Evolutionary conservation across 2,797 vertebrate genomes (phyloP), one percentile per base, ranked within the genome.

Genomic region (Florisuga fusca): DNA sequence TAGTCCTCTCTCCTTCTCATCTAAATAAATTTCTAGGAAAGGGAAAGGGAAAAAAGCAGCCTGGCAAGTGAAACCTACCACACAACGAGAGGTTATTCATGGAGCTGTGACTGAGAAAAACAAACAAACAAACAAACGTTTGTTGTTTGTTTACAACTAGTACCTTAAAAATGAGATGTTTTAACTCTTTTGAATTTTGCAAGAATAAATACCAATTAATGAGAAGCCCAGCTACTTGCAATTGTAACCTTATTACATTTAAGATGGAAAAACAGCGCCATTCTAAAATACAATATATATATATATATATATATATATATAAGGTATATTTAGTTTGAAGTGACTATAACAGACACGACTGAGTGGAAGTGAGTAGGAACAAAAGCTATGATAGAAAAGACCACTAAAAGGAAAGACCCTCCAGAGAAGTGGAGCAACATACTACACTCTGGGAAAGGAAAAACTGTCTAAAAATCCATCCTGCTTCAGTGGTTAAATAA

Each of bases 41-140:
- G 45, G 45, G 33, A 38, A 29, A 38, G 38, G 38, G 26, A 45
- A 10, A 89, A 82, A 84, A 5, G 4, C 8, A 76, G 64, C 19
- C 83, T 90, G 83, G 79, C 85, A 95, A 91, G 68, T 53, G 64
- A 93, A 95, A 8, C 27, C 54, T 67, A 53, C 25, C n/a, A 78
- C 66, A n/a, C 38, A 95, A 54, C 58, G 38, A 54, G 29, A 45
- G 15, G 36, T 54, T 85, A 77, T 73, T 89, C 79, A 71, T 25
- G 27, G 43, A 89, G 48, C 54, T 71, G 31, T 46, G 31, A 50
- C 33, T 54, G 23, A 87, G 26, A 1, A 50, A 58, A 45, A 48
- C 22, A 22, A 19, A 53, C 67, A 66, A 21, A 51, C 25, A 26
- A 51, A 26, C 12, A 38, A 38, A 36, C 10, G 36, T 36, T 36